Conservation (phyloP, 2,113 vertebrate genomes). For the Mus musculus region GRCm39 chr17:18073501-18074000, state of each 20-base stretch:
- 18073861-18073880: not conserved
- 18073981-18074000: not conserved
- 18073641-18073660: too few relatives aligned
- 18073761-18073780: not conserved
- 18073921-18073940: not conserved
- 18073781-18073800: too few relatives aligned
- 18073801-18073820: not conserved
- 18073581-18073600: not conserved
- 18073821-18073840: not conserved
- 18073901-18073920: not conserved
- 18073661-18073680: not conserved
- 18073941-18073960: not conserved
- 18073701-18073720: not conserved
- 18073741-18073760: not conserved
- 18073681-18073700: slow-evolving; percentile 12
- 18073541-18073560: not conserved
- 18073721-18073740: slow-evolving; percentile 13
- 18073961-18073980: not conserved
- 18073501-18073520: not conserved
- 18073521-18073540: not conserved
- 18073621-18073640: rapidly evolving
- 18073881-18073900: slow-evolving; percentile 8
- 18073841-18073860: not conserved
- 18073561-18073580: not conserved
- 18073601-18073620: not conserved